Evolutionary conservation across 2,113 vertebrate species (phyloP), one percentile per base, ranked within the genome.

Genomic region (Centrocercus urophasianus): DNA sequence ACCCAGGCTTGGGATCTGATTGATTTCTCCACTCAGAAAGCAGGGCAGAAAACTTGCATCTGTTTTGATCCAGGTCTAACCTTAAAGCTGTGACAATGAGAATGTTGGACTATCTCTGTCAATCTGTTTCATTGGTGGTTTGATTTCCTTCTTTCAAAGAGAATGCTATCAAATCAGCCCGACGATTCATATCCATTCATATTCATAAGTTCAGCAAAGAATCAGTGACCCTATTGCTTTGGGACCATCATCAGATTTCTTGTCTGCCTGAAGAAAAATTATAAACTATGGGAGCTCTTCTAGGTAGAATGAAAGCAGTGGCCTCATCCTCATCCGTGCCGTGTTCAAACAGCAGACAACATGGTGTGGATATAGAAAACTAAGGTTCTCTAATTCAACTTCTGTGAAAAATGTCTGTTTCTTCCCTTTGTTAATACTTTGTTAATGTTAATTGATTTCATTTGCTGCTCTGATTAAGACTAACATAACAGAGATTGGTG

Each of bases 391-490:
- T 48, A 36, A 71, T 83, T 60, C 69, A 75, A 28, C 20, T 10
- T 40, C 5, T n/a, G 16, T 43, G 21, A 38, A 76, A 86, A 34
- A 43, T 63, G 4, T 27, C 7, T 30, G 79, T 70, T 92, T 66
- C 10, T 10, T 52, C 6, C 76, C 52, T 88, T 74, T 0, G 7
- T 82, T 92, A 90, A 63, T 78, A 9, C 38, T 38, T 38, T 38
- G 38, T 38, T 38, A 38, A 38, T 38, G 38, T 38, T 84, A 16
- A 13, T 70, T 89, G 45, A 50, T 95, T 80, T 91, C 1, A 30
- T 85, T 93, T 94, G 36, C 10, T 88, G 9, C 70, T 86, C 45
- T 83, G 64, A 61, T 85, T 65, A 67, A 59, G 69, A 92, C 57
- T 64, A 47, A 30, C 3, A 87, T 89, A 47, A 8, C 16, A 81